Base-by-base conservation (phyloP, 1,140 invertebrate species). In the Drosophila obscura region DNA sequence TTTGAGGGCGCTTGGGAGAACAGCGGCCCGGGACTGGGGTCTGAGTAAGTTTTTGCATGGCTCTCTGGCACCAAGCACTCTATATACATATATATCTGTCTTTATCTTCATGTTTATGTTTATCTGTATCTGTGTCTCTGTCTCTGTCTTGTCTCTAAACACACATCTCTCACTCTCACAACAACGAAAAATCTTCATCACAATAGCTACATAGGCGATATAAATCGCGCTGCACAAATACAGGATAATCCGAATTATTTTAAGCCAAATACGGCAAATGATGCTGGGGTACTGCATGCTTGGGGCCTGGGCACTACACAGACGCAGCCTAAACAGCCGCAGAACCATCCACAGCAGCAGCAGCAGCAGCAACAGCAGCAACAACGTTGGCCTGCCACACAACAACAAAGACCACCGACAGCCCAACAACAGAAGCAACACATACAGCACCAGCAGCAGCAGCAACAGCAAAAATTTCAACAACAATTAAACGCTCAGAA, bases 11-110 rank as follows among this genome's bases (percentile, higher is more conserved):
- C 93, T 91, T 94, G 93, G 93, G 93, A 93, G 72, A 92, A 93
- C 16, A 94, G 93, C 43, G 94, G 94, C 44, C 94, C 93, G 3
- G 93, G 93, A 9, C 79, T 94, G 73, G 94, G 94, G 9, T 93
- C 92, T 63, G 94, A 94, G 94, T 94, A 88, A 93, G 93, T 93
- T 44, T 6, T n/a, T 13, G 8, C 11, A 68, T 19, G 11, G 8
- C n/a, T 56, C 31, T 49, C 24, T 22, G 35, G 2, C 52, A 53
- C 51, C 16, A 19, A 22, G n/a, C n/a, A 49, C n/a, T 15, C 39
- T 31, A 31, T 31, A 31, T 31, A 31, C 15, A 28, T 31, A 31
- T 31, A 31, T 31, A 31, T 31, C 31, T 31, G 31, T 53, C 45
- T 52, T 9, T 52, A 28, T 57, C 24, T 39, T 39, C 19, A 48